Conservation (phyloP, 2,113 vertebrate genomes). For the Manacus vitellinus region DNA sequence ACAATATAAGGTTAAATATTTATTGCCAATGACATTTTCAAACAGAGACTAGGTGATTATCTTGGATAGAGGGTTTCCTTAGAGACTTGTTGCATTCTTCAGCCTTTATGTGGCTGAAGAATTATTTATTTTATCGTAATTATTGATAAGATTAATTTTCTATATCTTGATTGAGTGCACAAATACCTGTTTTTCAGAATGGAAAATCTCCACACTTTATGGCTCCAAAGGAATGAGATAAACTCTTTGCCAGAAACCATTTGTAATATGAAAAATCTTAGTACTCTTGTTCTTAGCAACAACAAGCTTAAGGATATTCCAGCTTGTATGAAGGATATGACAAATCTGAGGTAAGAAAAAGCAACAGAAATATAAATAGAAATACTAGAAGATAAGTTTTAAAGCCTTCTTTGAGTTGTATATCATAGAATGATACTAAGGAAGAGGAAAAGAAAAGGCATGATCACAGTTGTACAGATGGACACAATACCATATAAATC, state of each 20-base stretch:
- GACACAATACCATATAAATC: background rate
- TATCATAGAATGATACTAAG: background rate
- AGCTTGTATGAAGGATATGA: slow-evolving; percentile 86
- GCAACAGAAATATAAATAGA: background rate
- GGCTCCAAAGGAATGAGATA: slow-evolving; percentile 92
- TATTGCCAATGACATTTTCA: background rate
- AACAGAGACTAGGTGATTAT: background rate
- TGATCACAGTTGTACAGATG: background rate
- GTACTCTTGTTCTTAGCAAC: slow-evolving; percentile 90
- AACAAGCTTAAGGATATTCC: slow-evolving; percentile 89
- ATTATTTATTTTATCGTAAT: background rate
- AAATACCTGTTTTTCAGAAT: slow-evolving; percentile 78
- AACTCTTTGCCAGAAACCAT: slow-evolving; percentile 86
- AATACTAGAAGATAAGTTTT: background rate
- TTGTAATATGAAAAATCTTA: slow-evolving; percentile 81
- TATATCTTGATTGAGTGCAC: background rate
- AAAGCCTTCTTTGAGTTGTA: background rate
- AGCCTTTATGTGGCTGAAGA: background rate
- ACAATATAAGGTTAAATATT: background rate
- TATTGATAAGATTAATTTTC: background rate
- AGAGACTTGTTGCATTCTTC: background rate
- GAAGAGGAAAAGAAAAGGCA: background rate
- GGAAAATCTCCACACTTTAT: slow-evolving; percentile 89
- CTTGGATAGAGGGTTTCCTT: background rate
- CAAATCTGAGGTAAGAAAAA: slow-evolving; percentile 81